Conservation (phyloP, 2,888 invertebrate genomes). For the Perizoma flavofasciatum region DNA sequence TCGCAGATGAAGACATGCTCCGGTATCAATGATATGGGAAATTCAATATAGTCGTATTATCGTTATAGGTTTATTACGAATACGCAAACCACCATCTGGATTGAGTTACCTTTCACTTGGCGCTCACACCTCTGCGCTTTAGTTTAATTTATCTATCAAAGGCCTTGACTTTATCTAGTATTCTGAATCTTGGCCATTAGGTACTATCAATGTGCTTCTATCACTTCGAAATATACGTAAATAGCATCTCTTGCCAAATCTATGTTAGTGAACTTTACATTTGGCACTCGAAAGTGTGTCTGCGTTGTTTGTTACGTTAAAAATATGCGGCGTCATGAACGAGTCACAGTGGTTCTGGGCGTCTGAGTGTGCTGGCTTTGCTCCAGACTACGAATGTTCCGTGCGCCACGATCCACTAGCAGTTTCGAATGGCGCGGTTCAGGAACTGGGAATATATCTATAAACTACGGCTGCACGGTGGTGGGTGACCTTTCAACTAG, state of each 20-base stretch:
- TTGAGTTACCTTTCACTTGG: not conserved
- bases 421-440: conserved; percentile 38
- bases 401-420: conserved; percentile 45
- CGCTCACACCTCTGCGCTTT: not conserved
- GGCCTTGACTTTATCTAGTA: too few species aligned
- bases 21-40: conserved; percentile 22
- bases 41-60: conserved; percentile 18
- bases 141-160: too few species aligned
- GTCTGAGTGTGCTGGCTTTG: conserved; percentile 68
- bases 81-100: not conserved
- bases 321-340: conserved; percentile 81
- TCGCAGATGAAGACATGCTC: conserved; percentile 25
- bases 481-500: conserved; percentile 40
- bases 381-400: conserved; percentile 61
- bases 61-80: not conserved
- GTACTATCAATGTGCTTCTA: conserved; percentile 11
- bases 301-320: conserved; percentile 79
- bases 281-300: conserved; percentile 77
- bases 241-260: conserved; percentile 77
- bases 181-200: too few species aligned
- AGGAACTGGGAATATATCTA: conserved; percentile 25
- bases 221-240: conserved; percentile 50
- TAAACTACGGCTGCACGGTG: conserved; percentile 15
- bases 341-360: conserved; percentile 68
- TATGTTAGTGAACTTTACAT: conserved; percentile 82